Conservation (phyloP, 2,888 invertebrate genomes). For the Dryadula phaetusa region DNA sequence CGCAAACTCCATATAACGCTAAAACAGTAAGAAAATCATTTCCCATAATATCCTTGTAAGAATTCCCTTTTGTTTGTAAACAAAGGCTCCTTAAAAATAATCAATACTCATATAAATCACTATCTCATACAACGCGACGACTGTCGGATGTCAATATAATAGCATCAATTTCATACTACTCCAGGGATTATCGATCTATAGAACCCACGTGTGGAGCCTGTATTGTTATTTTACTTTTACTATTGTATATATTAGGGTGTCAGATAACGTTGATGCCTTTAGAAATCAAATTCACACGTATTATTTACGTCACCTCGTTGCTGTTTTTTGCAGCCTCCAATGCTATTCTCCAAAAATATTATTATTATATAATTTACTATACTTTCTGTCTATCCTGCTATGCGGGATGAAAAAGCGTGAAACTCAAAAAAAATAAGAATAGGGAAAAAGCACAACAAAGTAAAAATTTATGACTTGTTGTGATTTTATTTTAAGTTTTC, state of each 20-base stretch:
- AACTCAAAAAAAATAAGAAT: too few species aligned
- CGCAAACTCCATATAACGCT: too few species aligned
- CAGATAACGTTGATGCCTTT: constrained; percentile 19
- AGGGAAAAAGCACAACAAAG: too few species aligned
- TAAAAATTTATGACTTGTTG: too few species aligned
- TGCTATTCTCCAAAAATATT: not conserved
- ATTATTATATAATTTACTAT: too few species aligned
- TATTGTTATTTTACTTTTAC: constrained; percentile 26
- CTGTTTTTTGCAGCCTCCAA: not conserved
- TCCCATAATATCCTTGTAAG: too few species aligned
- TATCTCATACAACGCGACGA: constrained; percentile 12
- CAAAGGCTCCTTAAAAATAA: constrained; percentile 1
- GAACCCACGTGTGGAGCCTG: constrained; percentile 22
- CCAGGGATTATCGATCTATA: constrained; percentile 49
- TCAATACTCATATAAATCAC: constrained; percentile 3
- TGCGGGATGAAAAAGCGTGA: too few species aligned
- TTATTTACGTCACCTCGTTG: not conserved
- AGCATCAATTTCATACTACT: constrained; percentile 69
- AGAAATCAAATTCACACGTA: constrained; percentile 6
- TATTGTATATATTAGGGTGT: constrained; percentile 14
- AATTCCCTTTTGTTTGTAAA: not conserved
- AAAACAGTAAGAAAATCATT: too few species aligned
- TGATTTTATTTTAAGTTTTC: too few species aligned
- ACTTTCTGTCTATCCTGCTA: too few species aligned
- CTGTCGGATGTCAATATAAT: constrained; percentile 57